Evolutionary conservation across 2,888 invertebrate genomes (phyloP).

Genomic region (Pandemis corylana): DNA sequence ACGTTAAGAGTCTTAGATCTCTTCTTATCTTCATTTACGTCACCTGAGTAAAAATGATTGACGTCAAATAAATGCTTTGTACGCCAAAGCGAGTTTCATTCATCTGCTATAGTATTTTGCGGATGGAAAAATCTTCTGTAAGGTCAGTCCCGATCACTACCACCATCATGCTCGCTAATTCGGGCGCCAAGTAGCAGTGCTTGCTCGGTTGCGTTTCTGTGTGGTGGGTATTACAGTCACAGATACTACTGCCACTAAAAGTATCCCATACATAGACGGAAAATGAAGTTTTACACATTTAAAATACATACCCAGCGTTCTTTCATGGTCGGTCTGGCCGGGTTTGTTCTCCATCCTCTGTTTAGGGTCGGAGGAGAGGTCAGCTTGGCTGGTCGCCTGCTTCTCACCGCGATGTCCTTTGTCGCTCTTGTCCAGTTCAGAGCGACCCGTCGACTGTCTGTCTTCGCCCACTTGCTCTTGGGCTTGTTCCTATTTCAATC

Average conservation of each 20-base stretch:
- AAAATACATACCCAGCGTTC: constrained; percentile 84
- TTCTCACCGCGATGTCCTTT: constrained; percentile 87
- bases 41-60: constrained; percentile 66
- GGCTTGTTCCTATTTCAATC: constrained; percentile 77
- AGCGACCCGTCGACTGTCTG: constrained; percentile 89
- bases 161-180: too few species aligned
- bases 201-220: too few species aligned
- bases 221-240: too few species aligned
- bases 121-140: too few species aligned
- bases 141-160: too few species aligned
- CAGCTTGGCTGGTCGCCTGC: constrained; percentile 70
- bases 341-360: constrained; percentile 87
- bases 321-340: constrained; percentile 89
- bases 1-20: constrained; percentile 85
- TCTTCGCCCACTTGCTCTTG: constrained; percentile 86
- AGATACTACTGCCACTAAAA: too few species aligned
- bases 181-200: too few species aligned
- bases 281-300: neutral
- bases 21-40: constrained; percentile 87
- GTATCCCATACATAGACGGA: too few species aligned
- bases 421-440: constrained; percentile 89
- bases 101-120: too few species aligned
- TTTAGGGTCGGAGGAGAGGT: constrained; percentile 68
- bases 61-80: neutral
- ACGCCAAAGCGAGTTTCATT: too few species aligned